These are phyloP conservation scores for Dicentrarchus labrax DNA, from an alignment of 2,113 vertebrate species.

Conservation along the genomic window DNA sequence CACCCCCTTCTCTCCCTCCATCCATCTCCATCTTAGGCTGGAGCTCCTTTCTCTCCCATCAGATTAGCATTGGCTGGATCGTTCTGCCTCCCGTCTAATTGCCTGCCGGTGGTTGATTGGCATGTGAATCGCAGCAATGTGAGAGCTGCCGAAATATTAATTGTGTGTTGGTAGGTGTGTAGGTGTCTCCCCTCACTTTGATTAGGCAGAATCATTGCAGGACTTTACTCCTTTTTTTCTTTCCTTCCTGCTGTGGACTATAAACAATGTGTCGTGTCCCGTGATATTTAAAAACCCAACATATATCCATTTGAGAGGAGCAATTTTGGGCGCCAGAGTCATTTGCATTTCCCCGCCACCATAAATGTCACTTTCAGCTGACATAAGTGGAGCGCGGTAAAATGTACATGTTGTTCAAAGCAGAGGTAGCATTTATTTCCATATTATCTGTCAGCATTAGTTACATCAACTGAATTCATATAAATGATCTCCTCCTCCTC, in stretches of 20 bases:
- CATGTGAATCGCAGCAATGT: conserved; percentile 67
- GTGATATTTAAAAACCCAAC: conserved; percentile 48
- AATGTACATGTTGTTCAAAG: conserved; percentile 51
- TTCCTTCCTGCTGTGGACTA: conserved; percentile 48
- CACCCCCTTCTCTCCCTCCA: conserved; percentile 13
- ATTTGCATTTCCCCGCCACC: conserved; percentile 36
- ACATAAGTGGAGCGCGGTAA: conserved; percentile 39
- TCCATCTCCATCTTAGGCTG: conserved; percentile 53
- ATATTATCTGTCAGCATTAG: conserved; percentile 65
- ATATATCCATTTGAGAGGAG: conserved; percentile 50
- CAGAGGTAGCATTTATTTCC: conserved; percentile 45
- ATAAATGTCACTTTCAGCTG: conserved; percentile 45
- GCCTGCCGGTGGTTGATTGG: conserved; percentile 67
- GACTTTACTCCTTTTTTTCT: conserved; percentile 26
- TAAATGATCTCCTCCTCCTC: conserved; percentile 30
- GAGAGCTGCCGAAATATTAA: conserved; percentile 72
- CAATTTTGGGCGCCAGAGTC: conserved; percentile 40
- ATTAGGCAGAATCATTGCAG: conserved; percentile 60
- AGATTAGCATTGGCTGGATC: conserved; percentile 69
- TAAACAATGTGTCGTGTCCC: conserved; percentile 64
- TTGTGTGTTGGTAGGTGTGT: conserved; percentile 50
- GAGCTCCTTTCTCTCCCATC: conserved; percentile 56
- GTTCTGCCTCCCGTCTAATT: conserved; percentile 65
- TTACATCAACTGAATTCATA: conserved; percentile 56
- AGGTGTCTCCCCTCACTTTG: conserved; percentile 60